These are phyloP conservation scores for Lepidocyrtoides sp. DNA, from an alignment of 2,888 invertebrate species.

Conservation along the genomic window DNA sequence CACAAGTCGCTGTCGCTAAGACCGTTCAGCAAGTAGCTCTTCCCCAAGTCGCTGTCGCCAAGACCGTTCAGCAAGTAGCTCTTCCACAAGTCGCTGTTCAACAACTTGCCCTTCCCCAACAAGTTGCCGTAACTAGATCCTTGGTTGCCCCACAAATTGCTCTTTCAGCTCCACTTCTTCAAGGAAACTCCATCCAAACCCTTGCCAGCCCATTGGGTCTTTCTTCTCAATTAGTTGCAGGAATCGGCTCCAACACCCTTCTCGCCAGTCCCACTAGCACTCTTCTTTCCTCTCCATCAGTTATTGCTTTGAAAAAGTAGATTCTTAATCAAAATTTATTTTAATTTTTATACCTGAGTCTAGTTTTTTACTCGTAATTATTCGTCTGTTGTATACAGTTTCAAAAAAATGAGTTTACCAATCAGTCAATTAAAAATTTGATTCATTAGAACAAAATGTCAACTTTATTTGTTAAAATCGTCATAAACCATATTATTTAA, in stretches of 20 bases:
- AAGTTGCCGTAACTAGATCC: not conserved
- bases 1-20: conserved; percentile 61
- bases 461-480: not conserved
- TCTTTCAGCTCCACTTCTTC: not conserved
- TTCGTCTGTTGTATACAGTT: not conserved
- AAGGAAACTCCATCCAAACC: conserved; percentile 47
- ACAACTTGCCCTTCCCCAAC: conserved; percentile 56
- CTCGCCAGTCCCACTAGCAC: conserved; percentile 11
- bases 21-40: conserved; percentile 36
- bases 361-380: conserved; percentile 45
- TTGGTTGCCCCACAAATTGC: conserved; percentile 34
- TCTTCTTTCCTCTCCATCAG: conserved; percentile 21
- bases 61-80: conserved; percentile 76
- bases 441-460: not conserved
- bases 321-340: conserved; percentile 35
- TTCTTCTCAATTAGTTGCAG: conserved; percentile 53
- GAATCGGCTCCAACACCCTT: conserved; percentile 24
- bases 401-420: not conserved
- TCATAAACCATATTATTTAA: not conserved
- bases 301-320: conserved; percentile 71
- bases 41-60: conserved; percentile 62
- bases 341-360: conserved; percentile 45
- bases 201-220: conserved; percentile 29
- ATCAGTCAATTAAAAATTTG: conserved; percentile 8
- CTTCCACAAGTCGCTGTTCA: conserved; percentile 50